A percentile compares a stretch with the other conserved stretches of the same genome.
Evolutionary conservation across 2,113 vertebrate genomes (phyloP).

Genomic region (Galeopterus variegatus): DNA sequence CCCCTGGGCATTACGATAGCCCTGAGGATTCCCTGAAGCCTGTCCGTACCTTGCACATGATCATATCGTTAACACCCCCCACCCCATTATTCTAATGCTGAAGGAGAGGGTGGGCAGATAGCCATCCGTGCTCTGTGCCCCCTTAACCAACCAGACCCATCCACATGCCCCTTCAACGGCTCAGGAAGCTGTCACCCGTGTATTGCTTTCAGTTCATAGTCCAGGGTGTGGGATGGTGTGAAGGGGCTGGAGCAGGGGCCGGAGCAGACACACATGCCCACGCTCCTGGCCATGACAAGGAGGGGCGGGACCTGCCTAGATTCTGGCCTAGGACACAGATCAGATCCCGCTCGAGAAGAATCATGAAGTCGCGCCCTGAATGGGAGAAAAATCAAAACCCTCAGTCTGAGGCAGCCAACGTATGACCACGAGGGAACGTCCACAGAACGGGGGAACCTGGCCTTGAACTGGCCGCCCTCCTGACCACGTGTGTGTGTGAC

Average conservation of each 20-base stretch:
- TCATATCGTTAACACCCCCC: rapidly evolving
- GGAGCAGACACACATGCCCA: no score
- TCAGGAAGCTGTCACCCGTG: neutral
- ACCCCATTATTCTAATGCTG: neutral
- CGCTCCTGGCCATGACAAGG: neutral
- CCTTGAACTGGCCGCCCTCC: neutral
- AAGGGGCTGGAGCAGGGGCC: rapidly evolving
- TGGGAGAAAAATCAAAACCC: neutral
- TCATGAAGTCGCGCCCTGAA: rapidly evolving
- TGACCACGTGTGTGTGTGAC: no score
- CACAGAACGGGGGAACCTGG: rapidly evolving
- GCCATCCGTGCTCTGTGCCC: rapidly evolving
- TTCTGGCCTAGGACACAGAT: rapidly evolving
- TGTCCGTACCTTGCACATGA: neutral
- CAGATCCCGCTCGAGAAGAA: rapidly evolving
- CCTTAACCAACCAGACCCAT: rapidly evolving
- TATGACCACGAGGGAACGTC: rapidly evolving
- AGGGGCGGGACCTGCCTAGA: no score
- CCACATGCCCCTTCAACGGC: rapidly evolving
- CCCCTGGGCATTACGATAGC: rapidly evolving
- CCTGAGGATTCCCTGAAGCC: neutral
- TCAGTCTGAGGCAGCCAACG: neutral
- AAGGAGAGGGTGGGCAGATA: rapidly evolving
- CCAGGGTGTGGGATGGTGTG: rapidly evolving
- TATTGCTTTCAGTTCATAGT: neutral